Evolutionary conservation across 2,797 vertebrate genomes (phyloP).

Genomic region (Pseudocheirus occidentalis): DNA sequence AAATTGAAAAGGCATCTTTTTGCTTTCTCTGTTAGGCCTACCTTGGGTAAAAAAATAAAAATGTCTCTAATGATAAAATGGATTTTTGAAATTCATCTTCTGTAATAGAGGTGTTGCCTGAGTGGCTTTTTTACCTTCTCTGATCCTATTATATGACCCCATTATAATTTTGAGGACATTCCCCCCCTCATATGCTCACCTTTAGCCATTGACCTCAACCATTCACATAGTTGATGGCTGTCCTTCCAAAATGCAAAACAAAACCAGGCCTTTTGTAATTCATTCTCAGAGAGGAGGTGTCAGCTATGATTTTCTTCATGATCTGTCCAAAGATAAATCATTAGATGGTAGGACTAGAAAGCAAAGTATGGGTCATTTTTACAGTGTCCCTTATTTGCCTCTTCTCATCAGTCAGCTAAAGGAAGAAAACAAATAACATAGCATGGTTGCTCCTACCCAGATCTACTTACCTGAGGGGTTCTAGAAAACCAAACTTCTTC

Average conservation of each 20-base stretch:
- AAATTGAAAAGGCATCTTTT: background rate
- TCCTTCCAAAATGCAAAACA: constrained; percentile 30
- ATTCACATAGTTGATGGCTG: background rate
- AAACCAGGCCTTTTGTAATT: constrained; percentile 5
- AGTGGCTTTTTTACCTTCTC: background rate
- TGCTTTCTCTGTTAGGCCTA: background rate
- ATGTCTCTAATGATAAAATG: background rate
- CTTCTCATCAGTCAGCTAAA: background rate
- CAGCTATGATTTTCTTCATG: background rate
- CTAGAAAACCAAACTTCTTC: background rate
- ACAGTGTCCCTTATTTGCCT: background rate
- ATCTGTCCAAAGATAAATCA: background rate
- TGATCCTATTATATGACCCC: background rate
- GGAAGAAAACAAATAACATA: background rate
- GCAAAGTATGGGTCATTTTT: background rate
- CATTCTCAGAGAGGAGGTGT: constrained; percentile 10
- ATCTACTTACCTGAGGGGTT: background rate
- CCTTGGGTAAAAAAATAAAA: background rate
- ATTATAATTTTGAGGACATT: background rate
- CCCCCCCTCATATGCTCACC: background rate
- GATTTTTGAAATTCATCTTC: background rate
- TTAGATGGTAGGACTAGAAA: background rate
- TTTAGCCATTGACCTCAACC: background rate
- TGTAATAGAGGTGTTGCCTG: background rate
- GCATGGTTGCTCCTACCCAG: background rate